These are phyloP conservation scores for Drosophila conformis DNA, from an alignment of 2,888 invertebrate genomes.

Conservation along the genomic window DNA sequence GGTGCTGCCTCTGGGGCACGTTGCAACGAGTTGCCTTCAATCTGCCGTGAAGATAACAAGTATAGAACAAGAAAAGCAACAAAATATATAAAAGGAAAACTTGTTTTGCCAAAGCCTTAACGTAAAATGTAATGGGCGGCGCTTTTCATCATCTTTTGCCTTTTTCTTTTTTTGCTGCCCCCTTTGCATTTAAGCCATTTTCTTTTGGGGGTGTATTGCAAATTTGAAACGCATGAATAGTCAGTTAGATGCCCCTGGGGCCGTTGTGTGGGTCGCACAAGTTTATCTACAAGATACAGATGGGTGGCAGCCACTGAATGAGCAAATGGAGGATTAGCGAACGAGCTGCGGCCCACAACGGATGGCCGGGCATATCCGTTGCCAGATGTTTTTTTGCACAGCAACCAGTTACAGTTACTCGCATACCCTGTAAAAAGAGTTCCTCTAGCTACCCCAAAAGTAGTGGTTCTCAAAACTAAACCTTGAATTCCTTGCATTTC, in stretches of 20 bases:
- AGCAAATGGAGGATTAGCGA: conserved; percentile 1
- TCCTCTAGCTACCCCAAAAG: too few relatives aligned
- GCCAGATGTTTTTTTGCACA: conserved; percentile 70
- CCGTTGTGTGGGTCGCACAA: conserved; percentile 33
- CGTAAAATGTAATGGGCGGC: conserved; percentile 68
- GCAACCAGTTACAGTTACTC: conserved; percentile 35
- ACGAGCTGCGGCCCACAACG: conserved; percentile 35
- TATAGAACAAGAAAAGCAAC: not conserved
- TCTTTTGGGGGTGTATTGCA: conserved; percentile 69
- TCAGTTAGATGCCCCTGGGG: conserved; percentile 63
- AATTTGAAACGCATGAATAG: conserved; percentile 78
- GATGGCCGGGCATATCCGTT: conserved; percentile 67
- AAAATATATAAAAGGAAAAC: conserved; percentile 24
- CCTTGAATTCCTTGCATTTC: too few relatives aligned
- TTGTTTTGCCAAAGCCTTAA: conserved; percentile 64
- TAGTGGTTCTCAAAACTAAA: not conserved
- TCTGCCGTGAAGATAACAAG: conserved; percentile 52
- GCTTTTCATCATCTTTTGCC: conserved; percentile 63
- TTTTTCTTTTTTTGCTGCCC: not conserved
- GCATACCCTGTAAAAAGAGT: conserved; percentile 12
- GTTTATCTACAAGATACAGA: conserved; percentile 72
- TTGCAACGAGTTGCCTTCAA: conserved; percentile 48
- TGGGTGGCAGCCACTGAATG: conserved; percentile 26
- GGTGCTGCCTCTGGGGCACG: conserved; percentile 47
- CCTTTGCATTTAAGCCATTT: conserved; percentile 30